Evolutionary conservation across 2,888 invertebrate genomes (phyloP), one percentile per base, ranked within the genome.

Genomic region (Schizotus pectinicornis): DNA sequence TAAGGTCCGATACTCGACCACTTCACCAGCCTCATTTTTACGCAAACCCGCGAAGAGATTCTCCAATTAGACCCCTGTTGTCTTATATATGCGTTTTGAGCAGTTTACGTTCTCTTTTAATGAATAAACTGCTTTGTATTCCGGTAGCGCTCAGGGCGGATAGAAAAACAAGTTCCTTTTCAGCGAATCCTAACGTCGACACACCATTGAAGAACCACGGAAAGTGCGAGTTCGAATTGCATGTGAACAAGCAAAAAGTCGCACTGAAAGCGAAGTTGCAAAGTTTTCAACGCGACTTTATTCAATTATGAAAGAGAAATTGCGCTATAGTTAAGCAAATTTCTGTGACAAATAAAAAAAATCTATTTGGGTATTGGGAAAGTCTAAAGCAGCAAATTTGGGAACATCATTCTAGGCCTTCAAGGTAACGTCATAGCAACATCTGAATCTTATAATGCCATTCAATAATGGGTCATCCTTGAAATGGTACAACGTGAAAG

Each of bases 71-170:
- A 64, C 60, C 52, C 61, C 62, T 58, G 60, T 64, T 64, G 66
- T 65, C 57, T 65, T 67, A 43, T 69, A 67, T 66, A 69, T 68
- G 66, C 69, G 72, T 68, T 70, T 69, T 67, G 49, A 62, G 62
- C 65, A 62, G 66, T 68, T 69, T 67, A 67, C 59, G 56, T 62
- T 58, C 61, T 50, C 38, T 62, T 61, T 65, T 65, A 59, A 64
- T 61, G 61, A 63, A 64, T 66, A 62, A 62, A 63, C 53, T 54
- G 64, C 61, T 66, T 65, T 65, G 62, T 64, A 47, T 62, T 52
- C 55, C 13, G 7, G 14, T 46, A 38, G 12, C 13, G 54, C 63
- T 45, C 13, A 12, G 12, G 55, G 57, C 49, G 35, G 38, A n/a
- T 43, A 57, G 53, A 53, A 38, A 46, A 45, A 56, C 56, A 51